Base-by-base conservation (phyloP, 23 tunicate species). In the Trididemnum miniatum region DNA sequence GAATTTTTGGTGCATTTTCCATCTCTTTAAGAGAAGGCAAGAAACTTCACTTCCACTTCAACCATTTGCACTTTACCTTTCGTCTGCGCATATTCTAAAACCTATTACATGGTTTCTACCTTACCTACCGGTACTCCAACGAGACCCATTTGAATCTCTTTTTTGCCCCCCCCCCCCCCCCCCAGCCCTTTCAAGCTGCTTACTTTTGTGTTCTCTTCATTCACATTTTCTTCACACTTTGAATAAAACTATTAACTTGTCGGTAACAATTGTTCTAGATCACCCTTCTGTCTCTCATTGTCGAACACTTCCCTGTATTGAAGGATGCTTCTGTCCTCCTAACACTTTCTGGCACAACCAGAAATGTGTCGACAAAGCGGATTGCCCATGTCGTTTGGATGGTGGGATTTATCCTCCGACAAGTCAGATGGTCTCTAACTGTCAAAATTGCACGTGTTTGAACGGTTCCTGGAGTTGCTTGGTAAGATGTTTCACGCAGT, bases 301-400 rank as follows among this genome's bases (percentile, higher is more conserved):
- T 35, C 22, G 60, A 0, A 36, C 36, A 0, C 64, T 89, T 5
- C 74, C 88, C 60, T 91, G 97, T 54, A 88, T 91, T 20, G 97
- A 91, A 75, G 97, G 97, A 9, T 91, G 97, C 54, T 91, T 91
- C 38, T 91, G 97, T 36, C 87, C 89, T 5, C 63, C 30, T 35
- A 88, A 89, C 30, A 52, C 35, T 32, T 82, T 91, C 65, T 23
- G 52, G 82, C 88, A 86, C 59, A 83, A 82, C 20, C 87, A 79
- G 71, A 71, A 65, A 52, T 91, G 97, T 80, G 84, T 91, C 36
- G 34, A 32, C 28, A 34, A 34, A 15, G 7, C 0, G 0, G 80
- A 91, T 2, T 91, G 97, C 54, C 97, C 97, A 9, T 91, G 97
- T 57, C 31, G 34, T 7, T 73, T 15, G 32, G 87, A 82, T 50